Conservation (phyloP, 2,113 vertebrate genomes). For the Lagopus leucura region DNA sequence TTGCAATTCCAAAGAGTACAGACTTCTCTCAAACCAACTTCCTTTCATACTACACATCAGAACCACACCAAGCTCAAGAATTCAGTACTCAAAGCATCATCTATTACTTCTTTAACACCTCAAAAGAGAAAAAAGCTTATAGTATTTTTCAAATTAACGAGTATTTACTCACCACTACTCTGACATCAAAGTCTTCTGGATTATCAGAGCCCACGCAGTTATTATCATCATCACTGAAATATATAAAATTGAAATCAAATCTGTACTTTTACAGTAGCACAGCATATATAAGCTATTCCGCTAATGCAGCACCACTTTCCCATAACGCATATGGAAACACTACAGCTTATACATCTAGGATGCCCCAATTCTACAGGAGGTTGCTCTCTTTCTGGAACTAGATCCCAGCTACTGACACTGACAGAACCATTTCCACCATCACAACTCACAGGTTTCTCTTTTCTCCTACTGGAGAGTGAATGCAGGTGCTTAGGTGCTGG, state of each 20-base stretch:
- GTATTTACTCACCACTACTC: conserved; percentile 76
- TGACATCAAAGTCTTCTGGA: conserved; percentile 62
- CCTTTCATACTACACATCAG: background rate
- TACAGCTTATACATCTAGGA: background rate
- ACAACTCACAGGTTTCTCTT: too few species aligned
- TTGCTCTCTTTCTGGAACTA: background rate
- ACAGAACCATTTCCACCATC: background rate
- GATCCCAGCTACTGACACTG: background rate
- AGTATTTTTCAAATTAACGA: background rate
- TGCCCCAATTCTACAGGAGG: background rate
- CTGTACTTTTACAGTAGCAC: background rate
- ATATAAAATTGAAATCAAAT: background rate
- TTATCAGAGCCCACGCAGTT: background rate
- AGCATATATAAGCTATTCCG: background rate
- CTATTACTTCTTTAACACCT: background rate
- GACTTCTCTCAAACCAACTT: background rate
- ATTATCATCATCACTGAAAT: conserved; percentile 68
- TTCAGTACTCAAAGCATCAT: background rate
- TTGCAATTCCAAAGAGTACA: background rate
- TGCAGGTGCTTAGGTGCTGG: background rate
- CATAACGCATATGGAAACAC: fast-evolving
- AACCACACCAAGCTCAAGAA: background rate
- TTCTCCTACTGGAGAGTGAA: too few species aligned
- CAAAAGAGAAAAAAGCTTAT: background rate
- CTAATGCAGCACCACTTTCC: background rate